Conservation (phyloP, 1,140 invertebrate species). For the Drosophila kanapiae region DNA sequence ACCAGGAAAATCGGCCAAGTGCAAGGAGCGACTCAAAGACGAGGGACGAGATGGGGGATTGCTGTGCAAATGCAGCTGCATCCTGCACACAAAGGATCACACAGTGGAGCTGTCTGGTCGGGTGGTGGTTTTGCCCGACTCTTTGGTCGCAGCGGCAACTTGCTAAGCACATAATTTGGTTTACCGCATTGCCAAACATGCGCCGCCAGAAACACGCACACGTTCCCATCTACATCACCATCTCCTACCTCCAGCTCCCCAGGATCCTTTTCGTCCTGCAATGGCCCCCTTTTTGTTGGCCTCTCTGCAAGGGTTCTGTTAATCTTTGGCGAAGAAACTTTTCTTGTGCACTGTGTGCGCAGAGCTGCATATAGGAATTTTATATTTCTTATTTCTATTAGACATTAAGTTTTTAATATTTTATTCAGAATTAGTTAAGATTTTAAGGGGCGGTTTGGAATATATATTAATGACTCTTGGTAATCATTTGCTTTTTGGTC, state of each 20-base stretch:
- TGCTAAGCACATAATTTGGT: conserved; percentile 75
- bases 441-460: too few species aligned
- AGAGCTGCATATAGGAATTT: neutral
- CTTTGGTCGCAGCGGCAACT: conserved; percentile 53
- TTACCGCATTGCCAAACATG: conserved; percentile 70
- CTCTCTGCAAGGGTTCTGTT: conserved; percentile 39
- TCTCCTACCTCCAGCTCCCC: neutral
- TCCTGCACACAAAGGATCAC: conserved; percentile 43
- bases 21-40: conserved; percentile 32
- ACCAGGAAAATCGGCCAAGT: conserved; percentile 43
- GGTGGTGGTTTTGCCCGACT: conserved; percentile 14
- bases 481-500: too few species aligned
- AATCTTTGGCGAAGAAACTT: conserved; percentile 67
- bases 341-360: conserved; percentile 49
- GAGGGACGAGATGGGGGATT: neutral
- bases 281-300: neutral
- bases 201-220: conserved; percentile 60
- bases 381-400: too few species aligned
- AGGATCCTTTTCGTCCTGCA: conserved; percentile 5
- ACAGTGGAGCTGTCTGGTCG: conserved; percentile 8
- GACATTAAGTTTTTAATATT: too few species aligned
- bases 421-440: too few species aligned
- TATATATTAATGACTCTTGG: too few species aligned
- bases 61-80: conserved; percentile 66
- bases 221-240: neutral